These are phyloP conservation scores for Paramormyrops kingsleyae DNA, from an alignment of 2,113 vertebrate genomes.

Conservation along the genomic window DNA sequence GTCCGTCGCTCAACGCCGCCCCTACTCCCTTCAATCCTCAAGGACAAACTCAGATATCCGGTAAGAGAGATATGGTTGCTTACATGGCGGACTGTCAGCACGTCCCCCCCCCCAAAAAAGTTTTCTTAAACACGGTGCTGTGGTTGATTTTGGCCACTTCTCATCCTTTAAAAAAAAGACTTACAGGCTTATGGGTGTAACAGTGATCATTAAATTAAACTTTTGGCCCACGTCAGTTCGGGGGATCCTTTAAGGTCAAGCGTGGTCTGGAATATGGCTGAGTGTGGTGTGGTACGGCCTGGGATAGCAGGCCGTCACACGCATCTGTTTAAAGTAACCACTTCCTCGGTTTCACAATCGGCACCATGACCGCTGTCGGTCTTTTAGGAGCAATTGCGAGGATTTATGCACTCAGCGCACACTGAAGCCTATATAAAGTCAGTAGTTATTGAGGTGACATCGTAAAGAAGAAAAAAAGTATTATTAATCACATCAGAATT, in stretches of 20 bases:
- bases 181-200: not conserved
- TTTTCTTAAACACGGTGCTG: not conserved
- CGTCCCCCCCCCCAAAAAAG: not conserved
- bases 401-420: not conserved
- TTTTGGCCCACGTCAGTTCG: not conserved
- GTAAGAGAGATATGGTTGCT: constrained; percentile 53
- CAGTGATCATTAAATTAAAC: not conserved
- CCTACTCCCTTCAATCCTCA: constrained; percentile 86
- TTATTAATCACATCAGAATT: not conserved
- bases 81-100: not conserved
- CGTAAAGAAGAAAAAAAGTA: not conserved
- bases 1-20: constrained; percentile 79
- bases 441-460: not conserved
- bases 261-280: not conserved
- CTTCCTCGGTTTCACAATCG: not conserved
- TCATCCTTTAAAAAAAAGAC: not conserved
- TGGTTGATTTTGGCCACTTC: not conserved
- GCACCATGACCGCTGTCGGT: not conserved
- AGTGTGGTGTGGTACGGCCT: not conserved
- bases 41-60: constrained; percentile 87
- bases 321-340: constrained; percentile 2
- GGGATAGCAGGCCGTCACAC: not conserved
- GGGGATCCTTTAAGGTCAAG: not conserved
- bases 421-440: not conserved
- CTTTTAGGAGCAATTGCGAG: not conserved